Evolutionary conservation across 2,888 invertebrate species (phyloP), one percentile per base, ranked within the genome.

Genomic region (Lycia hirtaria): DNA sequence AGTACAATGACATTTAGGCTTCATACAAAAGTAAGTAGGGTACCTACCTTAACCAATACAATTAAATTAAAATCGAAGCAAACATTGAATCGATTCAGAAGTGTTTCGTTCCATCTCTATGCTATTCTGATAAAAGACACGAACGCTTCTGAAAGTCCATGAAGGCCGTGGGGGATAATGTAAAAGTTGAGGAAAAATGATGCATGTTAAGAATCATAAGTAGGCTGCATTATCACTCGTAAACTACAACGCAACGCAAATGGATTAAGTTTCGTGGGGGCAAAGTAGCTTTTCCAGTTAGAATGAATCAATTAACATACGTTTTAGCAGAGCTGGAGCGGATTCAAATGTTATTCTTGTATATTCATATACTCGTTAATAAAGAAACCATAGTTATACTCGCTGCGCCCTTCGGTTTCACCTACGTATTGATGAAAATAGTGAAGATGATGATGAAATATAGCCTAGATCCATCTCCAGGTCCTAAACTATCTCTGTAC

Each of bases 171-270:
- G 50, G 43, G 41, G n/a, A n/a, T 50, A 40, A 59, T 56, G 64
- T 44, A 56, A 67, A 73, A 74, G 66, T 72, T 77, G 56, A 20
- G 45, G 45, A 64, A 67, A 69, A 69, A 69, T 68, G 56, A 61
- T 66, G 54, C 73, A 71, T 67, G 72, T 71, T 63, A 62, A 60
- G 74, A 80, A 77, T 80, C 76, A 75, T 76, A 56, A 68, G 76
- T 60, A 60, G 71, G 67, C 64, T 68, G 55, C 45, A 61, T 67
- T 37, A 55, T 59, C 49, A 60, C 60, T 66, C 72, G 71, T 72
- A 74, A 70, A 73, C 75, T 71, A 73, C n/a, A n/a, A n/a, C 72
- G 64, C 73, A 72, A 64, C 59, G 65, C 60, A 64, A 60, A 60
- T 64, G 58, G 64, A 64, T 53, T 58, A 60, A 58, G 51, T 64